Evolutionary conservation across 2,888 invertebrate genomes (phyloP).

Genomic region (Drosophila siamana): DNA sequence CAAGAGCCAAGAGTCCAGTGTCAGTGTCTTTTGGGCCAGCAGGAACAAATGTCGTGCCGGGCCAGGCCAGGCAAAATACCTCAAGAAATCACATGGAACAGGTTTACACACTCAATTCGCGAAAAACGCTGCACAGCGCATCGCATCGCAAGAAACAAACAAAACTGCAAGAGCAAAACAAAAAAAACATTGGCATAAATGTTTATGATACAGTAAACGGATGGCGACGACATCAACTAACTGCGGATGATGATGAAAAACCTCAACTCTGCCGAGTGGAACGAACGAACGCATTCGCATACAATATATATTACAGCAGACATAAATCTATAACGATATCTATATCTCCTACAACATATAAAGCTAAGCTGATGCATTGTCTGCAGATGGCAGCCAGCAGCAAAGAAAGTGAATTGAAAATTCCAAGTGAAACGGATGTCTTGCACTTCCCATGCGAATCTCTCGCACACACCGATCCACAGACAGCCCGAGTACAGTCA

Average conservation of each 20-base stretch:
- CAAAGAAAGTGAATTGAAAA: slow-evolving; percentile 74
- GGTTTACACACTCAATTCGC: slow-evolving; percentile 55
- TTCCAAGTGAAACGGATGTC: slow-evolving; percentile 71
- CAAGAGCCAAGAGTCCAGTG: slow-evolving; percentile 24
- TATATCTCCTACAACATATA: slow-evolving; percentile 17
- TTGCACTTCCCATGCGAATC: slow-evolving; percentile 35
- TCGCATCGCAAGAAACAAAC: slow-evolving; percentile 32
- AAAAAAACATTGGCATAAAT: slow-evolving; percentile 70
- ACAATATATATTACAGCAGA: slow-evolving; percentile 25
- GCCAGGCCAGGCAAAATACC: slow-evolving; percentile 75
- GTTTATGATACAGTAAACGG: slow-evolving; percentile 79
- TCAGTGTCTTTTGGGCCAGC: slow-evolving; percentile 52
- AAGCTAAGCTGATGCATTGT: slow-evolving; percentile 47
- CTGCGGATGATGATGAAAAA: slow-evolving; percentile 64
- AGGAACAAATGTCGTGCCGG: slow-evolving; percentile 76
- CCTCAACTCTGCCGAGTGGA: slow-evolving; percentile 65
- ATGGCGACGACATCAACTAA: slow-evolving; percentile 57
- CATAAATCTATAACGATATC: slow-evolving; percentile 6
- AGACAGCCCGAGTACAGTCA: slow-evolving; percentile 20
- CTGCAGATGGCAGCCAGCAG: slow-evolving; percentile 38
- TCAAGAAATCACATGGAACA: slow-evolving; percentile 69
- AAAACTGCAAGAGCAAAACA: slow-evolving; percentile 16
- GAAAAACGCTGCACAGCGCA: no score
- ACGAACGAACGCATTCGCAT: slow-evolving; percentile 63
- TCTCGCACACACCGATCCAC: background rate